Conservation (phyloP, 2,113 vertebrate genomes). For the Prochilodus magdalenae region DNA sequence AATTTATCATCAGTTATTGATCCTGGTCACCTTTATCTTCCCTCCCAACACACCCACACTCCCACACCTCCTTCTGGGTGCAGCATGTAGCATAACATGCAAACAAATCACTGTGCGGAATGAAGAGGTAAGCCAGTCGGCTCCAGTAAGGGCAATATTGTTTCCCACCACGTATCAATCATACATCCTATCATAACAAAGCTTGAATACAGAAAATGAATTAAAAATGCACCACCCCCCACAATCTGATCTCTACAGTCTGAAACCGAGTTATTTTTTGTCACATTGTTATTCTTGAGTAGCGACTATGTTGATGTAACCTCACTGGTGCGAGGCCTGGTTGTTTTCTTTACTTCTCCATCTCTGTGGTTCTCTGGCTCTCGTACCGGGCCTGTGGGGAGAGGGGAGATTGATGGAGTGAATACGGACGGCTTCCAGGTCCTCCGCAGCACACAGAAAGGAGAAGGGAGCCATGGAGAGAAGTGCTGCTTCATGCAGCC, state of each 20-base stretch:
- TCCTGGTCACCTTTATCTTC: too few relatives aligned
- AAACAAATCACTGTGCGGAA: constrained; percentile 18
- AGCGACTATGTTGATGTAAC: constrained; percentile 59
- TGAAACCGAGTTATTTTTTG: constrained; percentile 48
- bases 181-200: constrained; percentile 8
- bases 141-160: neutral
- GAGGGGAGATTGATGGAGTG: constrained; percentile 64
- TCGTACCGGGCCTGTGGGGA: constrained; percentile 41
- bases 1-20: too few relatives aligned
- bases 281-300: constrained; percentile 51
- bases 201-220: constrained; percentile 29
- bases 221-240: neutral
- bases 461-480: constrained; percentile 38
- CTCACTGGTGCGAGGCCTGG: constrained; percentile 52
- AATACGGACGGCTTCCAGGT: constrained; percentile 58
- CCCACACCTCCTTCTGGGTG: too few relatives aligned
- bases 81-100: constrained; percentile 21
- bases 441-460: constrained; percentile 40
- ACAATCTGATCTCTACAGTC: constrained; percentile 1
- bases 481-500: constrained; percentile 32
- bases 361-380: constrained; percentile 60
- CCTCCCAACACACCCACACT: too few relatives aligned
- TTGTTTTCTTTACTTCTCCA: constrained; percentile 68
- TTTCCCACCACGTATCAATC: constrained; percentile 14
- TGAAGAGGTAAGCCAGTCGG: constrained; percentile 1